Conservation (phyloP, 1,140 invertebrate species). For the Drosophila fuyamai region DNA sequence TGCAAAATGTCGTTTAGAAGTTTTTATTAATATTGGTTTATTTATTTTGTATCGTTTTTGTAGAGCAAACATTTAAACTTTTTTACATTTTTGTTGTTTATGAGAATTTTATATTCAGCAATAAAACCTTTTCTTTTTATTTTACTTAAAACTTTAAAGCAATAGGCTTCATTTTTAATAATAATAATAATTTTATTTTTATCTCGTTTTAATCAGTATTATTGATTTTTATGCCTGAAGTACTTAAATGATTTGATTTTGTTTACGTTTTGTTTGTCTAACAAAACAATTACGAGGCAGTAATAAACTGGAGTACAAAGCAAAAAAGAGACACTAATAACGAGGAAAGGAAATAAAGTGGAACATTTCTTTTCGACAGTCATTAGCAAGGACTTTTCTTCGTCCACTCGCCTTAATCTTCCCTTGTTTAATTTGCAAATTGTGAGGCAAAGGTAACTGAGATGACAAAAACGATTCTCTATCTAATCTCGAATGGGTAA, state of each 20-base stretch:
- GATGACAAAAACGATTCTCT: constrained; percentile 29
- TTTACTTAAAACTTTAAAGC: too few species aligned
- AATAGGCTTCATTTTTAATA: too few species aligned
- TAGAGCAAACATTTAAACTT: too few species aligned
- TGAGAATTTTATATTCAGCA: too few species aligned
- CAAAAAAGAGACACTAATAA: constrained; percentile 36
- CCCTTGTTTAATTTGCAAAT: constrained; percentile 29
- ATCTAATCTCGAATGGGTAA: constrained; percentile 28
- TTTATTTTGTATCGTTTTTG: background rate
- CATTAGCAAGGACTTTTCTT: constrained; percentile 37
- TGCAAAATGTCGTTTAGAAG: background rate
- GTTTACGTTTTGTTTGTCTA: constrained; percentile 5
- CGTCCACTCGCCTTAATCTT: background rate
- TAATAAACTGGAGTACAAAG: constrained; percentile 21
- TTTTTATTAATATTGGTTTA: background rate
- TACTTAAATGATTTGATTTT: constrained; percentile 3
- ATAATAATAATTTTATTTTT: too few species aligned
- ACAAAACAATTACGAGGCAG: constrained; percentile 25
- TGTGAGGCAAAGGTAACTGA: constrained; percentile 26
- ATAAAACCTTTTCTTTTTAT: too few species aligned
- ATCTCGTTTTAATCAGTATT: too few species aligned
- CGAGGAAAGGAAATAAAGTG: constrained; percentile 49
- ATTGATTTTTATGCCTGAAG: background rate
- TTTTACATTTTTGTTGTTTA: too few species aligned
- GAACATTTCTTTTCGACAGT: constrained; percentile 51